These are phyloP conservation scores for Myripristis murdjan DNA, from an alignment of 2,797 vertebrate species.

Conservation along the genomic window DNA sequence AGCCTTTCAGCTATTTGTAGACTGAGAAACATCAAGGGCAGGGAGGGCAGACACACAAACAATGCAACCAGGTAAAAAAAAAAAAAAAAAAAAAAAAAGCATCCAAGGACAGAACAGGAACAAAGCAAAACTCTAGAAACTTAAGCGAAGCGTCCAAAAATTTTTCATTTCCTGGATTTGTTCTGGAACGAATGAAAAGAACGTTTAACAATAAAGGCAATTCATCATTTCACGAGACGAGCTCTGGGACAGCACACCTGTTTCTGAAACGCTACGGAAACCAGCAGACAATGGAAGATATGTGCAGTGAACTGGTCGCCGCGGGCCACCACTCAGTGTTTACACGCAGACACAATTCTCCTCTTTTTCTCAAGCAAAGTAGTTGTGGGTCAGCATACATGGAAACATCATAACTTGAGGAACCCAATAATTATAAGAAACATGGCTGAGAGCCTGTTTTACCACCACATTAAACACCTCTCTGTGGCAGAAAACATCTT, in stretches of 20 bases:
- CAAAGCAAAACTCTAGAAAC: constrained; percentile 27
- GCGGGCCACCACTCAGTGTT: neutral
- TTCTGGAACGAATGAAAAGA: neutral
- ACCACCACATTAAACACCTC: too few relatives aligned
- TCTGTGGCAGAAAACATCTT: too few relatives aligned
- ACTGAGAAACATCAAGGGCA: neutral
- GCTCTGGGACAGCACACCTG: neutral
- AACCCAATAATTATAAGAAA: too few relatives aligned
- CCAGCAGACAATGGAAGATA: neutral
- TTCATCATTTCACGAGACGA: neutral
- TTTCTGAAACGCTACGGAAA: neutral
- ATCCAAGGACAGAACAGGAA: constrained; percentile 16
- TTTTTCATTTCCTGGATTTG: neutral
- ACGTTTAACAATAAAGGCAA: neutral
- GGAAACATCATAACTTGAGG: too few relatives aligned
- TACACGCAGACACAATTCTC: too few relatives aligned
- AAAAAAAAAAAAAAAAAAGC: too few relatives aligned
- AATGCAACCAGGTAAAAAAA: too few relatives aligned
- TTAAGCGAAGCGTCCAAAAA: neutral
- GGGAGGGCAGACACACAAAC: constrained; percentile 21
- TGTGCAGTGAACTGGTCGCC: neutral
- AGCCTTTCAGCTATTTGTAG: neutral
- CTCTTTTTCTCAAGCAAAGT: too few relatives aligned
- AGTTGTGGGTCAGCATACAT: too few relatives aligned
- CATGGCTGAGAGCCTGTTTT: too few relatives aligned